Evolutionary conservation across 1,140 invertebrate species (phyloP).

Genomic region (Drosophila suzukii): DNA sequence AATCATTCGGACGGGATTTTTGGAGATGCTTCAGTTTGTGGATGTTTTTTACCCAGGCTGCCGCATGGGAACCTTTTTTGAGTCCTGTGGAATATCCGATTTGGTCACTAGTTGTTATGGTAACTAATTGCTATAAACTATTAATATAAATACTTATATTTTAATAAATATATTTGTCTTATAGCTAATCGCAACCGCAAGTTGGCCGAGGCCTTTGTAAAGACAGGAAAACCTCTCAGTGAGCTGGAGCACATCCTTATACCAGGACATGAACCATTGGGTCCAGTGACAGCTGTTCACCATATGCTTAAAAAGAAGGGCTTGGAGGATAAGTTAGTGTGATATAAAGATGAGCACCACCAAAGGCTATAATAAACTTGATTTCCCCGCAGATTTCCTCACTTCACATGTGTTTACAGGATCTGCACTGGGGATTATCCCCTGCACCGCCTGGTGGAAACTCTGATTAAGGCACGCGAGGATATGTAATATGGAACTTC

Average conservation of each 20-base stretch:
- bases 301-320: conserved; percentile 73
- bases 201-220: conserved; percentile 70
- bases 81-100: conserved; percentile 69
- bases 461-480: conserved; percentile 60
- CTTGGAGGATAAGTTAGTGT: conserved; percentile 59
- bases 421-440: conserved; percentile 60
- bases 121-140: neutral
- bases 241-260: conserved; percentile 57
- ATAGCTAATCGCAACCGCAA: conserved; percentile 72
- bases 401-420: conserved; percentile 62
- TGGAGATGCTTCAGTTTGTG: conserved; percentile 70
- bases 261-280: conserved; percentile 62
- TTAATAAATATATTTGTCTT: too few species aligned
- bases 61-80: conserved; percentile 71
- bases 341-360: too few species aligned
- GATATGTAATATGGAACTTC: conserved; percentile 37
- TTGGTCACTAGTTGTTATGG: conserved; percentile 70
- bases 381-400: conserved; percentile 42
- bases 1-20: conserved; percentile 65
- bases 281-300: conserved; percentile 62
- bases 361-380: neutral
- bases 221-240: conserved; percentile 58
- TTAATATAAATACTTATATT: neutral
- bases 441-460: conserved; percentile 48
- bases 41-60: conserved; percentile 77